A percentile compares a stretch with the other conserved stretches of the same genome.
These are phyloP conservation scores for Lutraria lutraria DNA, from an alignment of 2,888 invertebrate genomes.

Conservation along the genomic window DNA sequence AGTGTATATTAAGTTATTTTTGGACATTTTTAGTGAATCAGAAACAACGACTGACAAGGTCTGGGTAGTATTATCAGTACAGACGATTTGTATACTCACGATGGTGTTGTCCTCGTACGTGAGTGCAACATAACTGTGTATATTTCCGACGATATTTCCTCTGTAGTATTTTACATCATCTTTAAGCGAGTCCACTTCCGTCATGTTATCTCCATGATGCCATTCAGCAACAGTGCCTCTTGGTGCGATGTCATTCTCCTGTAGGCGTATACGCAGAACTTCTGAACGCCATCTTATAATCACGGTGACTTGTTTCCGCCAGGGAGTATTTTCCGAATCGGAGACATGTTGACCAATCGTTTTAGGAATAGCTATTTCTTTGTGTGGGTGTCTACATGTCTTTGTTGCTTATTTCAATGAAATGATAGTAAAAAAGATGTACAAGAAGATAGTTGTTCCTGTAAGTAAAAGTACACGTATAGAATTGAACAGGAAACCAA, in stretches of 20 bases:
- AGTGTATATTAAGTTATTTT: no score
- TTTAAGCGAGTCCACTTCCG: conserved; percentile 64
- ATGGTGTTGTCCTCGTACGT: conserved; percentile 87
- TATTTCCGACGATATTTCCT: conserved; percentile 87
- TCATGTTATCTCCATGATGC: conserved; percentile 67
- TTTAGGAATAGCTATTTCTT: conserved; percentile 34
- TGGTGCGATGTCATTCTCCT: conserved; percentile 60
- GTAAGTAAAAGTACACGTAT: background rate
- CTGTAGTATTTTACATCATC: conserved; percentile 88
- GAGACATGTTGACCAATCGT: background rate
- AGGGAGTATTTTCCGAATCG: background rate
- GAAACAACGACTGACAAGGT: no score
- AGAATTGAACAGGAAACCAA: background rate
- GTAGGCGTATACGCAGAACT: conserved; percentile 33
- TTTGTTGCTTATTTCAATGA: conserved; percentile 2
- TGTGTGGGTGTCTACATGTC: conserved; percentile 21
- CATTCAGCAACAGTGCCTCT: conserved; percentile 65
- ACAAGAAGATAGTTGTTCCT: background rate
- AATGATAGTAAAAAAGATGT: background rate
- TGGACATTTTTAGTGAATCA: no score
- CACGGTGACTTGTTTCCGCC: conserved; percentile 13
- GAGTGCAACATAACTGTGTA: conserved; percentile 87
- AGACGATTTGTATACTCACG: conserved; percentile 83
- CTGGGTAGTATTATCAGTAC: no score
- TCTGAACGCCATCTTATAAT: conserved; percentile 54